These are phyloP conservation scores for Linyphia triangularis DNA, from an alignment of 2,888 invertebrate genomes.

Conservation along the genomic window DNA sequence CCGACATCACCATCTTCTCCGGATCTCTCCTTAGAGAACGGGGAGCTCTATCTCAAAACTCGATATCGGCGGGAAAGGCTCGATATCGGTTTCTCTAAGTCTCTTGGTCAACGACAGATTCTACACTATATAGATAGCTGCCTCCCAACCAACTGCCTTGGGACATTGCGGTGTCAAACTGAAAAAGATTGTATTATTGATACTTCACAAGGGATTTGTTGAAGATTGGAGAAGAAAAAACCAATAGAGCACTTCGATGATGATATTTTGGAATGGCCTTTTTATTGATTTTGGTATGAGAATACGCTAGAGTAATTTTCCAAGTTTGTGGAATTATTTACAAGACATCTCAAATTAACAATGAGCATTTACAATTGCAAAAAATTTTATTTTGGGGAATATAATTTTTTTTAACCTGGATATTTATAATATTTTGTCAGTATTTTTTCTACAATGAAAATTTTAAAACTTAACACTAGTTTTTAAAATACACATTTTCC, in stretches of 20 bases:
- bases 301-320: no score
- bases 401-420: no score
- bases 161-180: constrained; percentile 60
- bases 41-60: constrained; percentile 41
- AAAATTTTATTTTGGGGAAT: no score
- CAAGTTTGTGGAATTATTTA: no score
- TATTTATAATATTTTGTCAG: no score
- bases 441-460: no score
- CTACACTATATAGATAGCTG: constrained; percentile 36
- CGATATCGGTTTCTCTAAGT: constrained; percentile 44
- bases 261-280: constrained; percentile 7
- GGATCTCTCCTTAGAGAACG: neutral
- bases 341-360: no score
- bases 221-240: constrained; percentile 26
- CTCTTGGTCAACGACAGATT: constrained; percentile 52
- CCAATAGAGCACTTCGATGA: constrained; percentile 44
- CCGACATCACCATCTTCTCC: neutral
- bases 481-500: no score
- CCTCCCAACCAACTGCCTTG: constrained; percentile 5
- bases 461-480: no score
- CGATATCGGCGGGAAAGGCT: constrained; percentile 37
- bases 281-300: neutral
- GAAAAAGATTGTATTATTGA: constrained; percentile 60
- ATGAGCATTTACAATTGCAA: no score
- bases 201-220: constrained; percentile 38